Conservation (phyloP, 2,113 vertebrate species). For the Oncorhynchus nerka region DNA sequence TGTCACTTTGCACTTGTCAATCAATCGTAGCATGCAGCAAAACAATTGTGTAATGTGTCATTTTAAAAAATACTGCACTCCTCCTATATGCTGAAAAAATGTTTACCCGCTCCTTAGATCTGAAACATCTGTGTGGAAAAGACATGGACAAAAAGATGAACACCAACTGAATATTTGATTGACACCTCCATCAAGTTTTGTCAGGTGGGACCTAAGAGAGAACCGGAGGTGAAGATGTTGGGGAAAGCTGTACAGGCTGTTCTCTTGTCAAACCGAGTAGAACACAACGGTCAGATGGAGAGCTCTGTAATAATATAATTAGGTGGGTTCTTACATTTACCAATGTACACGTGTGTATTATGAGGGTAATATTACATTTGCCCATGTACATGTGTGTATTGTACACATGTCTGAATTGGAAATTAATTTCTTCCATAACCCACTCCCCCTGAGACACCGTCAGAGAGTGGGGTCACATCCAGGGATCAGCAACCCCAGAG, state of each 20-base stretch:
- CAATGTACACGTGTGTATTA: no score
- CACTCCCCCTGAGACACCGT: no score
- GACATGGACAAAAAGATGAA: conserved; percentile 26
- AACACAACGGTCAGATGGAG: conserved; percentile 5
- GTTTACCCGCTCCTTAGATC: neutral
- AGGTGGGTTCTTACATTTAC: no score
- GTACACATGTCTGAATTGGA: no score
- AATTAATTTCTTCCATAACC: no score
- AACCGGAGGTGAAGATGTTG: conserved; percentile 13
- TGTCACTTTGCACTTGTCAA: neutral
- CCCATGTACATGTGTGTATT: no score
- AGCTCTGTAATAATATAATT: neutral
- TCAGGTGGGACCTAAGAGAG: conserved; percentile 18
- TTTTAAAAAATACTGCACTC: neutral
- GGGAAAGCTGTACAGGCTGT: conserved; percentile 1
- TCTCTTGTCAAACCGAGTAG: neutral
- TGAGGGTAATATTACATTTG: no score
- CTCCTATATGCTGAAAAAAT: neutral
- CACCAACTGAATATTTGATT: conserved; percentile 30
- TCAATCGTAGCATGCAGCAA: neutral
- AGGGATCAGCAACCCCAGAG: no score
- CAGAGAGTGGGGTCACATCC: no score
- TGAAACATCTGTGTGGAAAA: conserved; percentile 19
- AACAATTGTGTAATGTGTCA: neutral
- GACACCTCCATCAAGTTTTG: conserved; percentile 33